These are phyloP conservation scores for Varecia variegata DNA, from an alignment of 2,797 vertebrate species.

Conservation along the genomic window DNA sequence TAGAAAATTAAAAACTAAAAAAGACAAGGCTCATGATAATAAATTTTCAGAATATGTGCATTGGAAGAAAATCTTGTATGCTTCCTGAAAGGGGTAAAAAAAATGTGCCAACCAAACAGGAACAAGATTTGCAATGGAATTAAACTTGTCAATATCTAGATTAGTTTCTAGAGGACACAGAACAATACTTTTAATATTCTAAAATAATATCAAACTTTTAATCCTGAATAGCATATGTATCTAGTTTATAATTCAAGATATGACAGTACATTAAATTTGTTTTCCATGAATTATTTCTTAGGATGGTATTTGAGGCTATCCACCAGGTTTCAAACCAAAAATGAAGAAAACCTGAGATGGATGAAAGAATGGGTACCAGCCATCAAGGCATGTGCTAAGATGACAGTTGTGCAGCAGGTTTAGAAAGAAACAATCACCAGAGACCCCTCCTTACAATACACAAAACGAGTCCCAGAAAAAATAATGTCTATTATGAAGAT, in stretches of 20 bases:
- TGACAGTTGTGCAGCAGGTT: rapidly evolving
- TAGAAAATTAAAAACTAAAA: background rate
- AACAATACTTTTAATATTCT: background rate
- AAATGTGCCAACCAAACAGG: background rate
- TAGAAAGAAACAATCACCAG: background rate
- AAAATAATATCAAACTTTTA: background rate
- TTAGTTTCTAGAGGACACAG: background rate
- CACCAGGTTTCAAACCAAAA: background rate
- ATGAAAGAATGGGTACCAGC: background rate
- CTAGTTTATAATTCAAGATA: background rate
- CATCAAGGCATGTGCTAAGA: rapidly evolving
- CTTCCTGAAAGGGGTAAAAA: background rate
- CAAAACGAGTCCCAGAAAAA: background rate
- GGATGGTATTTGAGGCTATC: background rate
- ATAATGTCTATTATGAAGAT: background rate
- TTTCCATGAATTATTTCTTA: background rate
- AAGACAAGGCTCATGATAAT: background rate
- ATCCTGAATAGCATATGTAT: background rate
- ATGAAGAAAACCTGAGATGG: background rate
- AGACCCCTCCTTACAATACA: rapidly evolving
- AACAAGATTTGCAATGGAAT: background rate
- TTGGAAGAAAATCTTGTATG: background rate
- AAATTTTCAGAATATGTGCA: background rate
- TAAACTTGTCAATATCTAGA: background rate
- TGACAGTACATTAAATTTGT: background rate